A percentile compares a stretch with the other conserved stretches of the same genome.
phyloP scores from a whole-genome alignment of 2,113 vertebrate genomes.

The Centropus unirufus region DNA sequence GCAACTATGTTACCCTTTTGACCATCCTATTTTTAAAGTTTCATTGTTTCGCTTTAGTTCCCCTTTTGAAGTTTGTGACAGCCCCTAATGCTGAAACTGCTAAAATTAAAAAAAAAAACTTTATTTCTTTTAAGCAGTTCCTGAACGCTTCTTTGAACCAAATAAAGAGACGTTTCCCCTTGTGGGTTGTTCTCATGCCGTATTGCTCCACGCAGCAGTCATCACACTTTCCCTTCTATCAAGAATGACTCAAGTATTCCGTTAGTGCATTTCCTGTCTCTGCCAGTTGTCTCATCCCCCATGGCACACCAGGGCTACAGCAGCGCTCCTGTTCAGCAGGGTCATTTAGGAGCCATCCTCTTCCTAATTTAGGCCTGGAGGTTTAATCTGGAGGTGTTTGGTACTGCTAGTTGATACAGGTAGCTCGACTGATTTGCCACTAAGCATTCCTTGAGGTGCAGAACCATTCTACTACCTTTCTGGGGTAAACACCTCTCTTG shows the following conservation, averaged over 20 bases:
- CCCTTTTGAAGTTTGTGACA: not conserved
- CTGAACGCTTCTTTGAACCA: not conserved
- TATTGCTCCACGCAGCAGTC: not conserved
- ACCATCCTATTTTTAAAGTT: not conserved
- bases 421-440: not conserved
- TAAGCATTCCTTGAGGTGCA: not conserved
- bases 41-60: not conserved
- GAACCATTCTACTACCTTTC: not conserved
- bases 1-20: not conserved
- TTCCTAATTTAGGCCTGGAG: not conserved
- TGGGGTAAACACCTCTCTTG: not conserved
- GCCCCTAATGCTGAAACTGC: not conserved
- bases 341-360: not conserved
- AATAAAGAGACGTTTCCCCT: not conserved
- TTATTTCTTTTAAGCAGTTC: not conserved
- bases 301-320: not conserved
- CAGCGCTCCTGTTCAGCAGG: not conserved
- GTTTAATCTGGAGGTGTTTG: not conserved
- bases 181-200: not conserved
- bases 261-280: constrained; percentile 4
- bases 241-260: constrained; percentile 38
- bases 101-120: not conserved
- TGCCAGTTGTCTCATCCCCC: constrained; percentile 2
- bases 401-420: not conserved
- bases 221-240: not conserved